Conservation (phyloP, 2,797 vertebrate species). For the Pangasius macronema region DNA sequence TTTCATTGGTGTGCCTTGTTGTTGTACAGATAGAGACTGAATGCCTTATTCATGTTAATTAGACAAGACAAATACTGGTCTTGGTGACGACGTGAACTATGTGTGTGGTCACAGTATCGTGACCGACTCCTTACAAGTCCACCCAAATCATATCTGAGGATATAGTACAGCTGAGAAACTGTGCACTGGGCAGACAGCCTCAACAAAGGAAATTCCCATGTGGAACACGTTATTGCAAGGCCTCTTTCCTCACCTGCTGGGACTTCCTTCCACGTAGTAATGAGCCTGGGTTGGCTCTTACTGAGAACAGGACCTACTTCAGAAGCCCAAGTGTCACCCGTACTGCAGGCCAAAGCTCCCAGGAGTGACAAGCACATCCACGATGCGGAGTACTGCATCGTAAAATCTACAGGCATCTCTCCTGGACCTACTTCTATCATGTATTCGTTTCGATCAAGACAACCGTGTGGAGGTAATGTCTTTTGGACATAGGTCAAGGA, state of each 20-base stretch:
- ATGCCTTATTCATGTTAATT: not conserved
- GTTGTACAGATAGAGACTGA: not conserved
- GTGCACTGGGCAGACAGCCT: not conserved
- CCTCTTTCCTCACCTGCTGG: constrained; percentile 78
- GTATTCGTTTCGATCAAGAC: too few relatives aligned
- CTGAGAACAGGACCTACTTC: constrained; percentile 89
- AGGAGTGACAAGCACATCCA: constrained; percentile 95
- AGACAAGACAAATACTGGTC: too few relatives aligned
- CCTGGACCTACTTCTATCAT: constrained; percentile 96
- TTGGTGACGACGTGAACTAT: too few relatives aligned
- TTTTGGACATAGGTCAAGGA: too few relatives aligned
- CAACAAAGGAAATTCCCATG: not conserved
- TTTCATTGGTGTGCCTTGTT: not conserved
- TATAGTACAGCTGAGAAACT: too few relatives aligned
- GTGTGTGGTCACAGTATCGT: too few relatives aligned
- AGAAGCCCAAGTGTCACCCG: constrained; percentile 95
- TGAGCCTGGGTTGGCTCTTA: constrained; percentile 82
- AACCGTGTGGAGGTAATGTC: too few relatives aligned
- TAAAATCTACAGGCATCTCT: constrained; percentile 92
- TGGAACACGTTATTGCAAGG: not conserved
- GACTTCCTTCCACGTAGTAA: constrained; percentile 92
- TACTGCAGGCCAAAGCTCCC: constrained; percentile 86
- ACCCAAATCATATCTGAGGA: not conserved
- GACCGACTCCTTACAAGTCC: too few relatives aligned
- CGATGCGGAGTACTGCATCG: constrained; percentile 88